Percentiles rank a stretch among this genome's conserved stretches.
phyloP scores from a whole-genome alignment of 2,888 invertebrate genomes.

The Drosophila prolongata region DNA sequence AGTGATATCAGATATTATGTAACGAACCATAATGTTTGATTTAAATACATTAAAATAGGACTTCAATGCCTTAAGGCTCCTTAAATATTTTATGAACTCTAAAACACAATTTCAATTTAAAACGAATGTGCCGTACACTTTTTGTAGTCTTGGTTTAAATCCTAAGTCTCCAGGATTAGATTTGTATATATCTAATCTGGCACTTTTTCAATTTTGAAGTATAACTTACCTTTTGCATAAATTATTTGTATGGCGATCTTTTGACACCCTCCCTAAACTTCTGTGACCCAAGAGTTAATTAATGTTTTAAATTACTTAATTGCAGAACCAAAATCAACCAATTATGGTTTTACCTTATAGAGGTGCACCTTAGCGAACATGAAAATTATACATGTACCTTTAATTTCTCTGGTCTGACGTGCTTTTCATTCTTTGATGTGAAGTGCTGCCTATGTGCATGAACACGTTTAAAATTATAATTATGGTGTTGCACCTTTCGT shows the following conservation, averaged over 20 bases:
- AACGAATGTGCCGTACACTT: no score
- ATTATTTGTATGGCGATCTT: no score
- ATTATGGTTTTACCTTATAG: slow-evolving; percentile 1
- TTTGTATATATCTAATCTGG: no score
- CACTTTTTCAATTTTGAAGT: no score
- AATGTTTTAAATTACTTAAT: slow-evolving; percentile 1
- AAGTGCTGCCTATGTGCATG: slow-evolving; percentile 37
- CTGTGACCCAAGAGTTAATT: not conserved
- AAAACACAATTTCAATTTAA: no score
- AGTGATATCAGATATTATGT: slow-evolving; percentile 8
- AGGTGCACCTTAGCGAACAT: slow-evolving; percentile 5
- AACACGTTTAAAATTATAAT: slow-evolving; percentile 62
- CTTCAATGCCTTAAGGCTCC: not conserved
- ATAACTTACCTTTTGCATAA: no score
- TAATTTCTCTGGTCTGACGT: slow-evolving; percentile 21
- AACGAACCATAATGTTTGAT: slow-evolving; percentile 1
- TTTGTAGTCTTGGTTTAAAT: no score
- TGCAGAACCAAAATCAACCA: slow-evolving; percentile 11
- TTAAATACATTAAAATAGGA: not conserved
- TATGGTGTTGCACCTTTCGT: slow-evolving; percentile 56
- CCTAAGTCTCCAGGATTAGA: no score
- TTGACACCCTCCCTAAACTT: no score
- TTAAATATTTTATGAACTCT: not conserved
- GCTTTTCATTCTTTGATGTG: slow-evolving; percentile 14
- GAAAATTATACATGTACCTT: slow-evolving; percentile 12